Evolutionary conservation across 2,888 invertebrate genomes (phyloP).

Genomic region (Gymnocheta viridis): DNA sequence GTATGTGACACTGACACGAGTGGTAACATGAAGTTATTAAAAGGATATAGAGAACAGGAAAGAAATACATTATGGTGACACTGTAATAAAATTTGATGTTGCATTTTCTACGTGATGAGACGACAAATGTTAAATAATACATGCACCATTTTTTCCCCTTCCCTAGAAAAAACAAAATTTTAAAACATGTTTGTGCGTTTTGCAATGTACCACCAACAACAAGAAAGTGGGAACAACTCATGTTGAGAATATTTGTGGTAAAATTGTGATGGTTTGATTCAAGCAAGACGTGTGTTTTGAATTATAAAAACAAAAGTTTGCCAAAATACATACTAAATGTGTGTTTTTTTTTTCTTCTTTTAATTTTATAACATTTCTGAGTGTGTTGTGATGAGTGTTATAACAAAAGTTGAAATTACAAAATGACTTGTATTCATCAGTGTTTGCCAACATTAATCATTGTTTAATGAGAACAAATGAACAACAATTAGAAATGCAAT

Average conservation of each 20-base stretch:
- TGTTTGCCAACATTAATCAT: conserved; percentile 30
- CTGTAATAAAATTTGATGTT: conserved; percentile 78
- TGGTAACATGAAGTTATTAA: neutral
- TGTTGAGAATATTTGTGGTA: neutral
- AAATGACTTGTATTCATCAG: conserved; percentile 3
- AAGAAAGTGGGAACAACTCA: neutral
- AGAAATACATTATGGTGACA: conserved; percentile 44
- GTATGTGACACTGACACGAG: conserved; percentile 18
- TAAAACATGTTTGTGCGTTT: conserved; percentile 5
- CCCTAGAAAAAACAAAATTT: neutral
- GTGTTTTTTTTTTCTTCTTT: neutral
- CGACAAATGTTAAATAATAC: conserved; percentile 72
- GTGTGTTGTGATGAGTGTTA: neutral
- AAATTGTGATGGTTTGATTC: neutral
- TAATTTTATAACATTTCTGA: neutral
- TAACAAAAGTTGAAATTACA: conserved; percentile 16
- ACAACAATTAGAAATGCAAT: conserved; percentile 54
- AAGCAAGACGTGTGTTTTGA: neutral
- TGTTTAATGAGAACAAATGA: conserved; percentile 34
- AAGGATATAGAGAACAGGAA: neutral
- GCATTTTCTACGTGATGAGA: conserved; percentile 75
- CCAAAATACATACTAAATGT: conserved; percentile 8
- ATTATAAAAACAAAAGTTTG: conserved; percentile 6
- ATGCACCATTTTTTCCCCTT: neutral
- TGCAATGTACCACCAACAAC: neutral